A percentile compares a stretch with the other conserved stretches of the same genome.
phyloP scores from a whole-genome alignment of 2,888 invertebrate genomes.

The Lochmaea capreae region DNA sequence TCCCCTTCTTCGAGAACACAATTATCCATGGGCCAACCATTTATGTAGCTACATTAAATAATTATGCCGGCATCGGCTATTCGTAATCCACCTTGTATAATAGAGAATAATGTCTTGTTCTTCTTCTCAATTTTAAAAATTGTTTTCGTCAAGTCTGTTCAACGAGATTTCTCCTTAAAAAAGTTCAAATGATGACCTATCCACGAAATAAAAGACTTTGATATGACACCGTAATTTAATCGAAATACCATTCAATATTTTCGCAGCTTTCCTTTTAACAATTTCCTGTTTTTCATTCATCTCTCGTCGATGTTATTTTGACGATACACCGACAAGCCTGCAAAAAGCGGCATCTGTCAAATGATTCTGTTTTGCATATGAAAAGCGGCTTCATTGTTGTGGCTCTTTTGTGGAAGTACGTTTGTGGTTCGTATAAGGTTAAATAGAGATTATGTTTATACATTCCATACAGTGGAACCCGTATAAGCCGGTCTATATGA shows the following conservation, averaged over 20 bases:
- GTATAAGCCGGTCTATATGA: conserved; percentile 10
- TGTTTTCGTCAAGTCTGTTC: too few relatives aligned
- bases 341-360: conserved; percentile 39
- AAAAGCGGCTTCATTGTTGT: conserved; percentile 40
- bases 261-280: conserved; percentile 13
- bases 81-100: too few relatives aligned
- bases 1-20: too few relatives aligned
- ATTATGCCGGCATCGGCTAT: too few relatives aligned
- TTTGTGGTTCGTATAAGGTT: conserved; percentile 32
- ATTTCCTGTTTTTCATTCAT: conserved; percentile 22
- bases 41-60: too few relatives aligned
- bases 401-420: conserved; percentile 31
- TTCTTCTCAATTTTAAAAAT: too few relatives aligned
- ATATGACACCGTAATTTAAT: not conserved
- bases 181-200: not conserved
- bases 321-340: conserved; percentile 19
- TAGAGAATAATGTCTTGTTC: too few relatives aligned
- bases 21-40: too few relatives aligned
- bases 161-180: too few relatives aligned
- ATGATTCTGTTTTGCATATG: conserved; percentile 40
- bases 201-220: conserved; percentile 1
- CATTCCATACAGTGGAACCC: conserved; percentile 7
- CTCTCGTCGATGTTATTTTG: conserved; percentile 6
- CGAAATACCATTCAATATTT: not conserved
- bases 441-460: conserved; percentile 32